Percentiles rank a stretch among this genome's conserved stretches.
Evolutionary conservation across 2,888 invertebrate genomes (phyloP).

Genomic region (Sisyra nigra): DNA sequence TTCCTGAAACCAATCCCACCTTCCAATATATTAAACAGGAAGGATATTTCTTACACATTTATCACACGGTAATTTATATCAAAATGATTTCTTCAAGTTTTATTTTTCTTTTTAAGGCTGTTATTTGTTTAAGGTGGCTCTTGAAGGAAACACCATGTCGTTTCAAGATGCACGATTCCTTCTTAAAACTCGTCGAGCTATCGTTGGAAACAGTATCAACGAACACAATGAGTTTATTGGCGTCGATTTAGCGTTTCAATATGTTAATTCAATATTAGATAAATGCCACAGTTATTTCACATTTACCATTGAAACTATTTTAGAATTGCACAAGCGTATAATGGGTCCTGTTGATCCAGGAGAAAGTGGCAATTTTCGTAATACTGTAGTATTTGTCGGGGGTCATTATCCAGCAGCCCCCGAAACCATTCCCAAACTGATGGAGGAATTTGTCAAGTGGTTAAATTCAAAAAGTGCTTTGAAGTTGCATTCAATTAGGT

Average conservation of each 20-base stretch:
- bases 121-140: conserved; percentile 40
- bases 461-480: conserved; percentile 76
- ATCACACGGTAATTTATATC: conserved; percentile 81
- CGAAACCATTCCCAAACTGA: conserved; percentile 59
- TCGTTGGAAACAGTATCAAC: conserved; percentile 80
- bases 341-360: conserved; percentile 89
- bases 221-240: conserved; percentile 96
- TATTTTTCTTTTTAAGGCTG: not conserved
- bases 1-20: conserved; percentile 66
- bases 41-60: conserved; percentile 90
- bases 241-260: conserved; percentile 88
- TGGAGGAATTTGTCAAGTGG: conserved; percentile 86
- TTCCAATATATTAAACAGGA: conserved; percentile 81
- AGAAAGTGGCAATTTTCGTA: conserved; percentile 76
- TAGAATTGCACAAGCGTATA: conserved; percentile 84
- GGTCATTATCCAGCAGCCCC: conserved; percentile 89
- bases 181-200: conserved; percentile 76
- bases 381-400: conserved; percentile 65
- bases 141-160: conserved; percentile 96
- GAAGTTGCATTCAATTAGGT: conserved; percentile 76
- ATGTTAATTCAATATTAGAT: conserved; percentile 63
- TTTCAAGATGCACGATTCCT: conserved; percentile 81
- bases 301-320: conserved; percentile 63
- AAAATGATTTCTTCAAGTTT: too few species aligned
- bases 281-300: conserved; percentile 62